Evolutionary conservation across 2,888 invertebrate genomes (phyloP), one percentile per base, ranked within the genome.

Genomic region (Heteromyza rotundicornis): DNA sequence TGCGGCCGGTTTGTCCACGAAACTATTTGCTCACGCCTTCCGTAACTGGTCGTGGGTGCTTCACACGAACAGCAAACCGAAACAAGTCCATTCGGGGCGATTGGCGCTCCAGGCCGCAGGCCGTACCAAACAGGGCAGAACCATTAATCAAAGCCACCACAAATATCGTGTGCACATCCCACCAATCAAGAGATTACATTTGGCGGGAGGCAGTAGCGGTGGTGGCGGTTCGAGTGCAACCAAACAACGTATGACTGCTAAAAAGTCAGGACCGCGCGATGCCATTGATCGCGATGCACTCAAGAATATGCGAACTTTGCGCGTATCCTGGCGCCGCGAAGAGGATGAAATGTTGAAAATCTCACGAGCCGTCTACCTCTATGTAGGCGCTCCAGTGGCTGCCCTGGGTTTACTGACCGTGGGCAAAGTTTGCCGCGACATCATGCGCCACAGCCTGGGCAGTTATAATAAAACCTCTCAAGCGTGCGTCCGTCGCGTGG

Each of bases 321-420:
- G 86, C 5, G 87, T 89, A 0, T 85, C 85, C 7, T 94, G 92
- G 91, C 84, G 86, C 7, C 76, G 85, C 0, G 84, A 86, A 36
- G 93, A 94, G 80, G 92, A 92, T 79, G 87, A 87, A 50, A 80
- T 90, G 59, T 76, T 93, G 2, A 81, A 90, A 51, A 84, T 92
- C 65, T 88, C 89, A 66, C 89, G 89, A 69, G 88, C 89, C 0
- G 89, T 89, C 0, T 85, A 86, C 65, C 76, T 86, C 61, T 87
- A 88, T 62, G 64, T 83, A 2, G 72, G 72, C 8, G 76, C 83
- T 85, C 67, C 86, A 71, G 60, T 85, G 77, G 2, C 83, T 71
- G 60, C 75, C 0, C 62, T 81, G 8, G 70, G 75, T 10, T 64
- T 77, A 1, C 66, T 73, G 22, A 69, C 73, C 78, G 63, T 82